phyloP scores from a whole-genome alignment of 1,140 invertebrate species.

The Ips typographus region DNA sequence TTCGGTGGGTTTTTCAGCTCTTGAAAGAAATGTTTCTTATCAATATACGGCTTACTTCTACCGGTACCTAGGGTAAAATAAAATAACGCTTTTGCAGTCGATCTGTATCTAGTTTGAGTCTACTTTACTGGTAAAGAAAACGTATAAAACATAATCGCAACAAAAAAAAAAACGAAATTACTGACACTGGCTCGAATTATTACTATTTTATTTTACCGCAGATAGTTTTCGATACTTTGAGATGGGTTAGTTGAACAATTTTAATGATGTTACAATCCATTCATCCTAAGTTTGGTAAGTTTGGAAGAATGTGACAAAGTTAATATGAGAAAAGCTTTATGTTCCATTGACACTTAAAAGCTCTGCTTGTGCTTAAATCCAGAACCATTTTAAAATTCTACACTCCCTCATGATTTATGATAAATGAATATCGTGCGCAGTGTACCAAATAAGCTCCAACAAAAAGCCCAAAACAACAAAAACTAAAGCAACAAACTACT shows the following conservation, averaged over 20 bases:
- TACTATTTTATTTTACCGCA: constrained; percentile 13
- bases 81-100: constrained; percentile 38
- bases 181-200: not conserved
- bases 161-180: constrained; percentile 2
- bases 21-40: constrained; percentile 94
- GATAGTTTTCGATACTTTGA: not conserved
- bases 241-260: no score
- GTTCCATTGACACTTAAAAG: no score
- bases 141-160: constrained; percentile 10
- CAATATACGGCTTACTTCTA: constrained; percentile 85
- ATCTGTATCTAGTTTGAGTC: not conserved
- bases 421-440: not conserved
- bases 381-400: no score
- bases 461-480: constrained; percentile 15
- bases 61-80: constrained; percentile 71
- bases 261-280: no score
- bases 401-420: not conserved
- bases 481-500: constrained; percentile 7
- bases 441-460: not conserved
- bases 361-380: no score
- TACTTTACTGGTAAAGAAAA: constrained; percentile 28
- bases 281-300: no score
- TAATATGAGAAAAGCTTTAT: no score
- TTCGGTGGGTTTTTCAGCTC: constrained; percentile 90
- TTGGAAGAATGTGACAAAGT: no score